These are phyloP conservation scores for Channa argus DNA, from an alignment of 2,113 vertebrate species.

Conservation along the genomic window DNA sequence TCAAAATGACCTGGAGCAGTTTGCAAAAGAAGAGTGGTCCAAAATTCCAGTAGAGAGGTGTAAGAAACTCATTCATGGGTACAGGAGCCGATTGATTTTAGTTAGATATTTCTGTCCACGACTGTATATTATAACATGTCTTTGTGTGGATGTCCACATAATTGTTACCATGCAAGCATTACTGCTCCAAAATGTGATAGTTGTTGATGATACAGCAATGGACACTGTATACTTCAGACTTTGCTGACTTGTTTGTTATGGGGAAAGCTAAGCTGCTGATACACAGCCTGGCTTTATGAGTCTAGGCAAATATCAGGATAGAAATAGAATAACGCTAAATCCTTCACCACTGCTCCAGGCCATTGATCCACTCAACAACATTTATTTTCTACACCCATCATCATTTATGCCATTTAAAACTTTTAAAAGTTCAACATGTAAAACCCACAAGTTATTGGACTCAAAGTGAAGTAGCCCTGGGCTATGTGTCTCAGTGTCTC, in stretches of 20 bases:
- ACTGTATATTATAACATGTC: no score
- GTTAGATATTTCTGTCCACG: no score
- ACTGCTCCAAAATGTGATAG: no score
- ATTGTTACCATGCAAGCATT: no score
- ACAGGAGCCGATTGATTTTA: no score
- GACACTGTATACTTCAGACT: no score
- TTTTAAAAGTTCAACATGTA: slow-evolving; percentile 39
- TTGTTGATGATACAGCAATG: no score
- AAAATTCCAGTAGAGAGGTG: no score
- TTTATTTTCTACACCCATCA: slow-evolving; percentile 25
- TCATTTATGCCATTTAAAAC: slow-evolving; percentile 45
- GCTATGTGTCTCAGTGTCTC: neutral
- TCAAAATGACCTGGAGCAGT: no score
- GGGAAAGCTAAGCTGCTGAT: neutral
- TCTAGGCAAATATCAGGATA: slow-evolving; percentile 44
- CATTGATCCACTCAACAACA: slow-evolving; percentile 2
- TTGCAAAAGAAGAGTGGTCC: no score
- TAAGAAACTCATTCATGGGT: no score
- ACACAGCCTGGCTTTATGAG: neutral
- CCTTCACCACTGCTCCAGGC: neutral
- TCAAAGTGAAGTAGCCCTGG: slow-evolving; percentile 36
- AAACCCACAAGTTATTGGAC: slow-evolving; percentile 34
- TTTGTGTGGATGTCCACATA: no score
- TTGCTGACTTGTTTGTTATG: neutral
- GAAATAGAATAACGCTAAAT: slow-evolving; percentile 35